Conservation (phyloP, 2,113 vertebrate genomes). For the Carassius gibelio region DNA sequence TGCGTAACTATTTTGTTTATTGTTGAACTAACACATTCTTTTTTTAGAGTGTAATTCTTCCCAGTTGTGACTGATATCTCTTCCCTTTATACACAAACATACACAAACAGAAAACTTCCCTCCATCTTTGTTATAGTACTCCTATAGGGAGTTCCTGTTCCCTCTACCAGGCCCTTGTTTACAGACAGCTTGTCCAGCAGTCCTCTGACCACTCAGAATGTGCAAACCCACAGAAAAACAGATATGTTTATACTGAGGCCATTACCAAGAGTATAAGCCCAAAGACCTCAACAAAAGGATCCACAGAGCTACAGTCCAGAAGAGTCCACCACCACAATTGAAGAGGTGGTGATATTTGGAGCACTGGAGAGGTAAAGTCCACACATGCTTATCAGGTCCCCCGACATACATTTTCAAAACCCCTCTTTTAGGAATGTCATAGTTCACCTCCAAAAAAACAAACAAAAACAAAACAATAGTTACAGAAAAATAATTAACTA, state of each 20-base stretch:
- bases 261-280: conserved; percentile 53
- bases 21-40: too few relatives aligned
- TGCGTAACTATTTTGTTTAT: too few relatives aligned
- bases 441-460: conserved; percentile 65
- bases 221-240: conserved; percentile 21
- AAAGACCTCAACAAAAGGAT: background rate
- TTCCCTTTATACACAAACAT: conserved; percentile 30
- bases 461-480: conserved; percentile 67
- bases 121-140: conserved; percentile 54
- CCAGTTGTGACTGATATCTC: conserved; percentile 45
- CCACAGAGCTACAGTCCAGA: conserved; percentile 2
- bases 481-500: conserved; percentile 59
- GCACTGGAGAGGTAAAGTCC: conserved; percentile 31
- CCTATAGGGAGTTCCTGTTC: conserved; percentile 66
- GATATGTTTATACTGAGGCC: conserved; percentile 69
- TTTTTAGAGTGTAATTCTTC: conserved; percentile 10
- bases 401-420: conserved; percentile 52
- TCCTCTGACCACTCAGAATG: conserved; percentile 58
- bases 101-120: conserved; percentile 15
- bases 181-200: conserved; percentile 67
- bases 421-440: conserved; percentile 53
- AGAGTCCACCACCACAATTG: background rate
- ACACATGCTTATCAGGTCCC: background rate
- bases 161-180: conserved; percentile 71
- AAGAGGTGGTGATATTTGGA: background rate